Base-by-base conservation (phyloP, 1,140 invertebrate genomes). In the Lepidurus couesii region DNA sequence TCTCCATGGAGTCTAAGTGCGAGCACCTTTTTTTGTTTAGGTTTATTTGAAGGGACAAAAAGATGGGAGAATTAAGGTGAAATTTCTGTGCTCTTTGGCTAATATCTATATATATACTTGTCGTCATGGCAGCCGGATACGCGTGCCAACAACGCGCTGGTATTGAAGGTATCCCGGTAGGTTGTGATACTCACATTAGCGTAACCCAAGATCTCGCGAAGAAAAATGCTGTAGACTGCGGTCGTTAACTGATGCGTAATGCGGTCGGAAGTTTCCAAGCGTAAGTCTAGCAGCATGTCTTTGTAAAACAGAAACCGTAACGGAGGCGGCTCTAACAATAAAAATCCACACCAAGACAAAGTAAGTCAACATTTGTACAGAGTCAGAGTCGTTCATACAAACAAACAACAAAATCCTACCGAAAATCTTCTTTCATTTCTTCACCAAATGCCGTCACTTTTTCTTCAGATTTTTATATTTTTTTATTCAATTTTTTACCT, bases 171-270 rank as follows among this genome's bases (percentile, higher is more conserved):
- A 77, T 88, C 86, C 24, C 87, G 84, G 13, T 83, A 80, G 10
- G 85, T 81, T 1, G 86, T 80, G 1, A 91, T 83, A 24, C 82
- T 82, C 0, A 92, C 87, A 42, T 86, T 84, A 1, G 85, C 81
- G 82, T 92, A 92, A 2, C 90, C 89, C 2, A 92, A 82, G 1
- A 90, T 85, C 81, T 92, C 90, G 74, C 86, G 84, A 4, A 91
- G 82, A 78, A 91, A 88, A 53, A 91, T 90, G 79, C 86, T 87
- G 81, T 91, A 88, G n/a, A 92, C 86, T 75, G 88, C 83, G 0
- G 90, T 88, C 26, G 86, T 85, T 42, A 92, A 82, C 78, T 89
- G 87, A 81, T 92, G 91, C 0, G 88, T 88, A 5, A 89, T 81
- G 74, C 89, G 84, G 11, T 84, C 85, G 1, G 89, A 88, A 0